These are phyloP conservation scores for Microplitis deprimator DNA, from an alignment of 2,888 invertebrate species.

Conservation along the genomic window DNA sequence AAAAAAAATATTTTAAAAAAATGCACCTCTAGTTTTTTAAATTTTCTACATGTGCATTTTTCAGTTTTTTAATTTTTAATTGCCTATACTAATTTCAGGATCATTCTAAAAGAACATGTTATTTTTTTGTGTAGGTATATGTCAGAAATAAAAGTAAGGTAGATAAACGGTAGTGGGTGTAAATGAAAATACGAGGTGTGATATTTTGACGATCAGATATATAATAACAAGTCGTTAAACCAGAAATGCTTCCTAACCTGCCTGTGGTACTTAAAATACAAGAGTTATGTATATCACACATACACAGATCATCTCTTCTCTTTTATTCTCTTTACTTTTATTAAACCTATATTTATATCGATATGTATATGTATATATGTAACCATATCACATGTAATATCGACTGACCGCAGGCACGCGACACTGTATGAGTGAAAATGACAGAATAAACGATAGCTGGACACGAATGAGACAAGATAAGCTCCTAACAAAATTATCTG, in stretches of 20 bases:
- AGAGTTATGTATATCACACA: conserved; percentile 9
- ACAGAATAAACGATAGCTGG: conserved; percentile 7
- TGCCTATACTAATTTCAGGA: no score
- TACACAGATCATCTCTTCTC: neutral
- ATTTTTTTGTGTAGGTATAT: neutral
- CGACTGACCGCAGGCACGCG: conserved; percentile 22
- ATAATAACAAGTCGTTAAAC: conserved; percentile 21
- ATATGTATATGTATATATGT: neutral
- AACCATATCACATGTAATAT: conserved; percentile 8
- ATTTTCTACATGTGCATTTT: no score
- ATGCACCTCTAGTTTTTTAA: no score
- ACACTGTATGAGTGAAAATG: conserved; percentile 15
- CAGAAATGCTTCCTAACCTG: conserved; percentile 23
- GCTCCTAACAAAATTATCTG: neutral
- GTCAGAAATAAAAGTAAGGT: neutral
- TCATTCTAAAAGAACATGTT: neutral
- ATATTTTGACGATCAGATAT: conserved; percentile 44
- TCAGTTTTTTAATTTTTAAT: no score
- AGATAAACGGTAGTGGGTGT: neutral
- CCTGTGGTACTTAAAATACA: conserved; percentile 11
- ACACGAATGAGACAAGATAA: conserved; percentile 12
- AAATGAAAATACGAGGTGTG: conserved; percentile 32
- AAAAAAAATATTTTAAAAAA: no score
- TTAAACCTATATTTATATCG: neutral
- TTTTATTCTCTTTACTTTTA: neutral